Conservation (phyloP, 2,888 invertebrate species). For the Muscina levida region DNA sequence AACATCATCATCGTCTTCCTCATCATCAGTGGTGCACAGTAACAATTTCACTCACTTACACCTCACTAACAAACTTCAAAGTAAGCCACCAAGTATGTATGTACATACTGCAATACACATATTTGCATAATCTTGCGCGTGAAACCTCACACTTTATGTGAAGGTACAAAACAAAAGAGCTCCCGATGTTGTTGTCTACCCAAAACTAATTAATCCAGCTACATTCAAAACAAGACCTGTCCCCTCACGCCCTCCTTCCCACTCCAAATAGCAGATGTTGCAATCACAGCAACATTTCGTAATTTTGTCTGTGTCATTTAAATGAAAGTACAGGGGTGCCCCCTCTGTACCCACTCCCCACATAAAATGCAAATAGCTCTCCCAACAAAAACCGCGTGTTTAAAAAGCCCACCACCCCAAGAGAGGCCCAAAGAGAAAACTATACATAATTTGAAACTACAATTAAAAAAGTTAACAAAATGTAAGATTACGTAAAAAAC, state of each 20-base stretch:
- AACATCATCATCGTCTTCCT: too few relatives aligned
- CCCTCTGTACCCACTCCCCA: background rate
- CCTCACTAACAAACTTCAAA: background rate
- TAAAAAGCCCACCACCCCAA: background rate
- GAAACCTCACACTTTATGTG: conserved; percentile 38
- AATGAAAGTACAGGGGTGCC: background rate
- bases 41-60: background rate
- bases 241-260: too few relatives aligned
- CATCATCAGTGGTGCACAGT: background rate
- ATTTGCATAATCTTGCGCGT: conserved; percentile 61
- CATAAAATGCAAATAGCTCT: background rate
- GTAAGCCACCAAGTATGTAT: background rate
- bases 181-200: background rate
- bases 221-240: background rate
- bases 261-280: background rate
- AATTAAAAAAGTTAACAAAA: conserved; percentile 6
- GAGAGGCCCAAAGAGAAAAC: too few relatives aligned
- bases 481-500: conserved; percentile 54
- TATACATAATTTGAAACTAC: conserved; percentile 13
- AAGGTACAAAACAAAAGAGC: background rate
- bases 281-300: background rate
- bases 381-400: too few relatives aligned
- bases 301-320: background rate
- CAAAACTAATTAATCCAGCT: background rate
- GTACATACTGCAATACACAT: background rate